These are phyloP conservation scores for Ceriagrion tenellum DNA, from an alignment of 2,888 invertebrate species.

Conservation along the genomic window DNA sequence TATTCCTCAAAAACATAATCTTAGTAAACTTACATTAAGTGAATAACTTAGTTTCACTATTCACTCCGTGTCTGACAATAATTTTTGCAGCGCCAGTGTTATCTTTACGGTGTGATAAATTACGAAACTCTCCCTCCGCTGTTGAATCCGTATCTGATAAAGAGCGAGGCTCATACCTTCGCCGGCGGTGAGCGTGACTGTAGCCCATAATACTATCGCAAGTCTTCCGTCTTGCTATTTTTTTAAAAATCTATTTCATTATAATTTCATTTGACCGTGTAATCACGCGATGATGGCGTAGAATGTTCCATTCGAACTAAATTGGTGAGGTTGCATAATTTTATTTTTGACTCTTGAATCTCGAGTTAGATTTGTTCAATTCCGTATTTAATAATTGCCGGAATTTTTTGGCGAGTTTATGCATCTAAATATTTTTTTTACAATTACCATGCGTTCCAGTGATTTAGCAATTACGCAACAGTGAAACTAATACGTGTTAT, in stretches of 20 bases:
- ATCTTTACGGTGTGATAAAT: neutral
- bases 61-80: neutral
- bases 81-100: neutral
- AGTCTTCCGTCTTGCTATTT: neutral
- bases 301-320: neutral
- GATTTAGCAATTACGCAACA: too few species aligned
- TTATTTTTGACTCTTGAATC: neutral
- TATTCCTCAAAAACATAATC: neutral
- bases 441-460: too few species aligned
- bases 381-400: too few species aligned
- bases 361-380: too few species aligned
- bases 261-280: neutral
- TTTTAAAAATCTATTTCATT: slow-evolving; percentile 10
- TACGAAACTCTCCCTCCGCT: neutral
- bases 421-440: too few species aligned
- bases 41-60: neutral
- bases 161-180: neutral
- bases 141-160: neutral
- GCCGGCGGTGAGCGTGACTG: neutral
- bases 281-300: neutral
- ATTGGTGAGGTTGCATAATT: neutral
- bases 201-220: neutral
- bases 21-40: too few species aligned
- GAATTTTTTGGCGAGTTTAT: too few species aligned
- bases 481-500: too few species aligned